These are phyloP conservation scores for Meteorus sp. DNA, from an alignment of 1,140 invertebrate genomes.

Conservation along the genomic window DNA sequence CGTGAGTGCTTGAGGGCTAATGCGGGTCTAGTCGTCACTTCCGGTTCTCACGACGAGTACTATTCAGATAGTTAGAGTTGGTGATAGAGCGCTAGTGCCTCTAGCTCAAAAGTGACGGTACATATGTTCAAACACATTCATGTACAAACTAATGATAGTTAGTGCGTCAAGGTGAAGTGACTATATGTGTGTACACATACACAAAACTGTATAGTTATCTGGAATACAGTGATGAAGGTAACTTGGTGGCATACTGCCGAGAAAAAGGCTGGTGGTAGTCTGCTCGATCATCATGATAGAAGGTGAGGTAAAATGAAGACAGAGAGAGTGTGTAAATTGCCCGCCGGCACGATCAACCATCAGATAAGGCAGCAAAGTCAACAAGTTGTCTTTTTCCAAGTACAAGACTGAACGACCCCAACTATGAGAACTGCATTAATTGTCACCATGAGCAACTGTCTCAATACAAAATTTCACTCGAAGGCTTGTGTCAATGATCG, in stretches of 20 bases:
- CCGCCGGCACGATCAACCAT: slow-evolving; percentile 21
- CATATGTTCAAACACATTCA: neutral
- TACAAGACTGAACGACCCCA: neutral
- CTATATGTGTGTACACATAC: too few species aligned
- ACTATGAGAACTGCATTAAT: neutral
- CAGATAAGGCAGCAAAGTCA: slow-evolving; percentile 30
- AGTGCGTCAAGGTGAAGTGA: neutral
- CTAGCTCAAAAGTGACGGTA: slow-evolving; percentile 7
- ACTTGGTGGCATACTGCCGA: neutral
- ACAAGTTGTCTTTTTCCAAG: slow-evolving; percentile 27
- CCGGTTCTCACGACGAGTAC: slow-evolving; percentile 27
- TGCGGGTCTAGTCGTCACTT: slow-evolving; percentile 24
- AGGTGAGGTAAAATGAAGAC: too few species aligned
- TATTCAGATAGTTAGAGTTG: too few species aligned
- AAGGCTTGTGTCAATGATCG: too few species aligned
- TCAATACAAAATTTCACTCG: too few species aligned
- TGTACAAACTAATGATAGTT: slow-evolving; percentile 22
- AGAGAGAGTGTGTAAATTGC: slow-evolving; percentile 25
- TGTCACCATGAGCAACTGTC: too few species aligned
- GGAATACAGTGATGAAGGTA: neutral
- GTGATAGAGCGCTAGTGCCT: too few species aligned
- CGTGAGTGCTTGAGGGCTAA: slow-evolving; percentile 27
- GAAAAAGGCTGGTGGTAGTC: neutral
- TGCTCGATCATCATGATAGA: neutral
- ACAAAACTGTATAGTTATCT: too few species aligned